Evolutionary conservation across 2,888 invertebrate species (phyloP).

Genomic region (Caenorhabditis angaria): DNA sequence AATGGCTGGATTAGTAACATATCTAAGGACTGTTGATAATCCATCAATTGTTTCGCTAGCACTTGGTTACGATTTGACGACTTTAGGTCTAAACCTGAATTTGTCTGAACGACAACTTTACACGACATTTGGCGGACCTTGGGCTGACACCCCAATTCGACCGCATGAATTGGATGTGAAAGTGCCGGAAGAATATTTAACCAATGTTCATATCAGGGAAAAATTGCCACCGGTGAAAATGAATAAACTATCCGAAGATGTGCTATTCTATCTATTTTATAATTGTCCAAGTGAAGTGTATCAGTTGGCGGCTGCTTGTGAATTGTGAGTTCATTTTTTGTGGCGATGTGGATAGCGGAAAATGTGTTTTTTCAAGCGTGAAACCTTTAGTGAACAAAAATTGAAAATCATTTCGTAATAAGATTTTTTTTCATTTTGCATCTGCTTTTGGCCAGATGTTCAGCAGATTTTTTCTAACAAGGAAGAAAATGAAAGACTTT

Average conservation of each 20-base stretch:
- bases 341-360: no score
- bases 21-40: constrained; percentile 96
- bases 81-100: constrained; percentile 95
- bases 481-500: no score
- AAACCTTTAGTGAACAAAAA: no score
- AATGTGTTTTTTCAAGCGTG: no score
- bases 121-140: constrained; percentile 97
- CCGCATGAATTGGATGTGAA: constrained; percentile 86
- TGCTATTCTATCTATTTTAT: constrained; percentile 98
- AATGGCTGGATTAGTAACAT: constrained; percentile 96
- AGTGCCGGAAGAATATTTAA: constrained; percentile 84
- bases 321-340: constrained; percentile 59
- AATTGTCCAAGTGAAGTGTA: constrained; percentile 97
- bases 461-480: no score
- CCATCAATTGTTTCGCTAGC: constrained; percentile 94
- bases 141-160: constrained; percentile 96
- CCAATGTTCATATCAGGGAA: constrained; percentile 88
- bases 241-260: constrained; percentile 88
- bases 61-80: constrained; percentile 95
- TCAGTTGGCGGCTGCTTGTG: constrained; percentile 91
- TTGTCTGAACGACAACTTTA: constrained; percentile 89
- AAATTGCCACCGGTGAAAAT: constrained; percentile 87
- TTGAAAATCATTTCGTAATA: no score
- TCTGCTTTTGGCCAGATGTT: no score
- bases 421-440: no score